Evolutionary conservation across 2,113 vertebrate species (phyloP).

Genomic region (Elephantulus edwardii): DNA sequence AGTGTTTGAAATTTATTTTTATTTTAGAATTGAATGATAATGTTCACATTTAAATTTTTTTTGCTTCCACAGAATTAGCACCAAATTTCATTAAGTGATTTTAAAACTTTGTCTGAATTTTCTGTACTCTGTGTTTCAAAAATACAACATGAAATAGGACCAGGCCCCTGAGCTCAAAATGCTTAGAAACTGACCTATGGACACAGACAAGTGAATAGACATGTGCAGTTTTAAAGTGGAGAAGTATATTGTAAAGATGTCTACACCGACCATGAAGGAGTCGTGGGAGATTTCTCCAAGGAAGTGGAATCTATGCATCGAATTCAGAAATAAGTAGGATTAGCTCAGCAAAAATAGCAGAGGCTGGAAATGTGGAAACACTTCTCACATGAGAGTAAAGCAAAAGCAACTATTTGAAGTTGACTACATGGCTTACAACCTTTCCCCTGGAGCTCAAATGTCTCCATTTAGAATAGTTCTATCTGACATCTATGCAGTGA

Average conservation of each 20-base stretch:
- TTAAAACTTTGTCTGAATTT: neutral
- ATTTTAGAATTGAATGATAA: neutral
- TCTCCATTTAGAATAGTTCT: neutral
- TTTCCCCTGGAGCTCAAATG: neutral
- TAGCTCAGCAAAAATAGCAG: neutral
- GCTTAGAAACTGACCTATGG: neutral
- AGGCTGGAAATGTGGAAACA: neutral
- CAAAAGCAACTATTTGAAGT: neutral
- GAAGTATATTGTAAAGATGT: neutral
- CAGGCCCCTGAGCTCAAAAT: neutral
- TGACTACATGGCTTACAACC: neutral
- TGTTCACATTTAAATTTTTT: constrained; percentile 9
- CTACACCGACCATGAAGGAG: neutral
- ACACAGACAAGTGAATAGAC: neutral
- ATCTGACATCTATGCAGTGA: neutral
- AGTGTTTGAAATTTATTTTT: neutral
- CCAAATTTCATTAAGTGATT: constrained; percentile 1
- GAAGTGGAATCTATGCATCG: neutral
- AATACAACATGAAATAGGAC: neutral
- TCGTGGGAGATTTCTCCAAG: neutral
- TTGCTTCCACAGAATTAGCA: neutral
- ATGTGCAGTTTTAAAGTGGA: neutral
- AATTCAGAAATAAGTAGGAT: neutral
- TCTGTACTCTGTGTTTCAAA: neutral
- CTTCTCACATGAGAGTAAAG: neutral